Base-by-base conservation (phyloP, 2,113 vertebrate genomes). In the Nestor notabilis region DNA sequence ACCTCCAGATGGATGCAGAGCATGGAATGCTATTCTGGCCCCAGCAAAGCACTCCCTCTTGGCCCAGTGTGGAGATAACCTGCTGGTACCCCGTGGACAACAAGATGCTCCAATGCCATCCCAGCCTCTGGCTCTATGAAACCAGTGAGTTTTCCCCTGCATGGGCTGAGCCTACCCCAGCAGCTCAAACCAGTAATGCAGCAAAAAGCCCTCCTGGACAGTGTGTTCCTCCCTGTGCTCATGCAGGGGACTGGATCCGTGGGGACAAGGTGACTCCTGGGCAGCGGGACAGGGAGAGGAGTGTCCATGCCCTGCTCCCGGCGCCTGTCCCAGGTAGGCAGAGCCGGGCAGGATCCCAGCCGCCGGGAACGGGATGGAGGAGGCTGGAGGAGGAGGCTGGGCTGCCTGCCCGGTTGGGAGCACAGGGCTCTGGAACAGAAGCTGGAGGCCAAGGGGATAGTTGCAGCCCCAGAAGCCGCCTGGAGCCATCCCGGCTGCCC, bases 201-300 rank as follows among this genome's bases (percentile, higher is more conserved):
- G 66, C 6, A n/a, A 41, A 50, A 23, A 79, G 1, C 15, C 33
- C n/a, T 24, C 24, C 17, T 3, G 55, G 31, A 4, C 10, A 3
- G 2, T 15, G 16, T 49, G 33, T 50, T 31, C 12, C 65, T 39
- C 20, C 24, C 35, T 8, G 47, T 53, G 70, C 50, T 47, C 44
- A 10, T 0, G 0, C 35, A 21, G 56, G 39, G 15, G 25, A 25
- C 15, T 0, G 10, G 52, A 74, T 28, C 35, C 0, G 1, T 18
- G 65, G 46, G 77, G 82, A 69, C 0, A 0, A 74, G 49, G 28
- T 61, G 61, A 23, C 47, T 64, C 29, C 70, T 0, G 0, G 58
- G 33, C 56, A 49, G 58, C 29, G 35, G 7, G 60, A 69, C 78
- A 58, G 70, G 29, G 50, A 35, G 37, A 70, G 49, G 35, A 53